phyloP scores from a whole-genome alignment of 2,888 invertebrate species.

The Drosophila pullipes region DNA sequence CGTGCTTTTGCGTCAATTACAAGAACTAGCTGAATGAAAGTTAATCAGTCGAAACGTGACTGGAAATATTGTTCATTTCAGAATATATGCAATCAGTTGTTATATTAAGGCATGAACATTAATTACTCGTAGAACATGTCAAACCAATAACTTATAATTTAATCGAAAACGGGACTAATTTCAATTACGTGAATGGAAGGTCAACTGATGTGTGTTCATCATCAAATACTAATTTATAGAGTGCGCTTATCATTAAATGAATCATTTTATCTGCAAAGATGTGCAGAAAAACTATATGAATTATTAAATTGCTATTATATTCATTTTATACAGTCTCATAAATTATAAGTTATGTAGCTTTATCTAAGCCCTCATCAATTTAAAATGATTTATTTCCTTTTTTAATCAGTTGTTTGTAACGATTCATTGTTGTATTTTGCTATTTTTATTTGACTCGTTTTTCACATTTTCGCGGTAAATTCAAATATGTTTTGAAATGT shows the following conservation, averaged over 20 bases:
- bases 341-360: background rate
- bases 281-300: background rate
- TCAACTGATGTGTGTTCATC: background rate
- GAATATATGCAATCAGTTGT: background rate
- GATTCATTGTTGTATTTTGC: conserved; percentile 4
- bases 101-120: background rate
- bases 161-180: background rate
- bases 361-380: background rate
- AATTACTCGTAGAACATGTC: background rate
- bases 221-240: background rate
- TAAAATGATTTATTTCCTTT: conserved; percentile 5
- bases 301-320: background rate
- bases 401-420: background rate
- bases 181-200: background rate
- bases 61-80: background rate
- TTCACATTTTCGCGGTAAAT: background rate
- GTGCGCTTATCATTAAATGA: background rate
- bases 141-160: background rate
- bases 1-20: conserved; percentile 32
- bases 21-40: conserved; percentile 8
- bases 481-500: conserved; percentile 31
- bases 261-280: background rate
- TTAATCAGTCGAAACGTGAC: conserved; percentile 19
- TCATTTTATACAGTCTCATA: background rate
- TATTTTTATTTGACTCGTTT: background rate